Evolutionary conservation across 1,140 invertebrate species (phyloP).

Genomic region (Archivesica marissinica): DNA sequence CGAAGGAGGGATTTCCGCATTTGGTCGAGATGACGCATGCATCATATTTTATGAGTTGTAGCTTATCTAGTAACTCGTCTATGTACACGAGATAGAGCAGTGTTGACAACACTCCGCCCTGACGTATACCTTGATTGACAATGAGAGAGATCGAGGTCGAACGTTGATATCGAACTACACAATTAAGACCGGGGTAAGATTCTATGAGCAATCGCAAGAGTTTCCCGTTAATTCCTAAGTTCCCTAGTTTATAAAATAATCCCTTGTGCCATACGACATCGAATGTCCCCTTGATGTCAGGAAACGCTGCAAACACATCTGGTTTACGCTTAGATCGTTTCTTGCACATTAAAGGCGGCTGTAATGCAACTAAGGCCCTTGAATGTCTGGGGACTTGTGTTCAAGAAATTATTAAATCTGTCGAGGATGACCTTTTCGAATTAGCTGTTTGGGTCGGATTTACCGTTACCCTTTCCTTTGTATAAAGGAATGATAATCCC

Average conservation of each 20-base stretch:
- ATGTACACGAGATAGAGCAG: conserved; percentile 23
- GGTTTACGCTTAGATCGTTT: neutral
- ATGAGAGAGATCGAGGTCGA: neutral
- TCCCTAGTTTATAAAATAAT: neutral
- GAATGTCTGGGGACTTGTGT: no score
- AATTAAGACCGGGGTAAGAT: neutral
- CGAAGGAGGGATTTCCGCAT: neutral
- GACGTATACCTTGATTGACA: neutral
- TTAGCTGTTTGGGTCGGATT: no score
- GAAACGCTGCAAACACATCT: neutral
- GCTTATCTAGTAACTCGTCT: neutral
- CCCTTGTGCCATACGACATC: conserved; percentile 23
- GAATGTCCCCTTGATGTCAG: neutral
- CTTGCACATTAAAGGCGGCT: no score
- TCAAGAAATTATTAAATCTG: no score
- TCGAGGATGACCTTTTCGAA: no score
- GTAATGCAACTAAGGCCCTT: no score
- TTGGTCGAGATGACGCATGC: neutral
- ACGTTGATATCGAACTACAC: neutral
- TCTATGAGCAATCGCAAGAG: neutral
- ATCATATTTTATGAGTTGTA: neutral
- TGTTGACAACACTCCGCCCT: neutral
- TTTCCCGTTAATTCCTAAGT: neutral
- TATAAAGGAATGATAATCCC: no score
- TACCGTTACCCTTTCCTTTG: no score